phyloP scores from a whole-genome alignment of 2,888 invertebrate species.

The Mimachlamys varia region DNA sequence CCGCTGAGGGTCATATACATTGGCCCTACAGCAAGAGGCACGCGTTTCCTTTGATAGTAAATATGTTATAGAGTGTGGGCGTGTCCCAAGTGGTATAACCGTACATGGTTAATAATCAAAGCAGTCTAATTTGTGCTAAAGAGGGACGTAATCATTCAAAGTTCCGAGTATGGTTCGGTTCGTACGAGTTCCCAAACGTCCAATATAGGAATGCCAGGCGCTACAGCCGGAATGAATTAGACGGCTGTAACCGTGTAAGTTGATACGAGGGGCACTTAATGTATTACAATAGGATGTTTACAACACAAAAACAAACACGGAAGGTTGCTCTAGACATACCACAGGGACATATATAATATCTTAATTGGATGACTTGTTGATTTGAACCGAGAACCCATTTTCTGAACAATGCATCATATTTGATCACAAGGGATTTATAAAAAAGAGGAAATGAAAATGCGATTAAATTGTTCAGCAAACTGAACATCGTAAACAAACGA shows the following conservation, averaged over 20 bases:
- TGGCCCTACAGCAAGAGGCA: too few species aligned
- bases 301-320: neutral
- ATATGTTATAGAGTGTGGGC: neutral
- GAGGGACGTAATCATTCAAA: neutral
- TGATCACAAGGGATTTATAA: neutral
- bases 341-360: neutral
- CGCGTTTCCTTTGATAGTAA: neutral
- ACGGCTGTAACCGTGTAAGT: neutral
- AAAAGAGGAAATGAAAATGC: neutral
- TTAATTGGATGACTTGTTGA: neutral
- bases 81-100: neutral
- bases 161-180: neutral
- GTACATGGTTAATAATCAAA: neutral
- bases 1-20: neutral
- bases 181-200: neutral
- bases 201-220: slow-evolving; percentile 1
- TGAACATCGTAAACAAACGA: neutral
- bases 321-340: neutral
- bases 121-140: neutral
- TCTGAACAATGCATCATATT: neutral
- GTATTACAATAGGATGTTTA: neutral
- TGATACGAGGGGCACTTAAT: neutral
- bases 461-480: neutral
- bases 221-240: neutral
- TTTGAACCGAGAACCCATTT: neutral